These are phyloP conservation scores for Sorex maritimensis DNA, from an alignment of 2,797 vertebrate genomes.

Conservation along the genomic window DNA sequence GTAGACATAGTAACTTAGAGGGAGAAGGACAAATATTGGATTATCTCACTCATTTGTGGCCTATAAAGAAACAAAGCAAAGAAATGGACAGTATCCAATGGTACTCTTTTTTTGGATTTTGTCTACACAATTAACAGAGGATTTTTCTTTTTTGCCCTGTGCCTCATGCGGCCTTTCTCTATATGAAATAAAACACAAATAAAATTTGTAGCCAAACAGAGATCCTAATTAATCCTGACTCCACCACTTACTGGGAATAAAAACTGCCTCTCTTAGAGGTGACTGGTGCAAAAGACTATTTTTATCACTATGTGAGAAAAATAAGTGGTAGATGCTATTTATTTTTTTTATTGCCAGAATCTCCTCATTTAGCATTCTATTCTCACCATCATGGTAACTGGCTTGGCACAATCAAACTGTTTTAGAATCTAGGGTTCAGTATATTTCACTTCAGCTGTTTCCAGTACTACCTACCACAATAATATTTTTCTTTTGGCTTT, in stretches of 20 bases:
- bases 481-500: not conserved
- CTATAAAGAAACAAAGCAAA: too few relatives aligned
- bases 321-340: not conserved
- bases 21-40: too few relatives aligned
- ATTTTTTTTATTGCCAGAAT: not conserved
- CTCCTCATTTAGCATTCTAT: not conserved
- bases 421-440: not conserved
- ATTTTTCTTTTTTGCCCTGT: not conserved
- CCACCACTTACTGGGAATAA: not conserved
- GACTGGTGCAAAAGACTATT: not conserved
- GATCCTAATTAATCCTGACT: not conserved
- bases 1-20: too few relatives aligned
- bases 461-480: not conserved
- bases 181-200: not conserved
- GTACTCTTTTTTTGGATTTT: too few relatives aligned
- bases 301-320: not conserved
- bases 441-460: not conserved
- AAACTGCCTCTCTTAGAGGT: not conserved
- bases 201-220: not conserved
- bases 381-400: not conserved
- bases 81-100: too few relatives aligned
- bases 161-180: not conserved
- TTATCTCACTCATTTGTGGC: too few relatives aligned
- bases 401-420: not conserved
- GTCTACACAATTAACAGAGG: not conserved